phyloP scores from a whole-genome alignment of 2,113 vertebrate genomes.

The Protomyctophum bolini region DNA sequence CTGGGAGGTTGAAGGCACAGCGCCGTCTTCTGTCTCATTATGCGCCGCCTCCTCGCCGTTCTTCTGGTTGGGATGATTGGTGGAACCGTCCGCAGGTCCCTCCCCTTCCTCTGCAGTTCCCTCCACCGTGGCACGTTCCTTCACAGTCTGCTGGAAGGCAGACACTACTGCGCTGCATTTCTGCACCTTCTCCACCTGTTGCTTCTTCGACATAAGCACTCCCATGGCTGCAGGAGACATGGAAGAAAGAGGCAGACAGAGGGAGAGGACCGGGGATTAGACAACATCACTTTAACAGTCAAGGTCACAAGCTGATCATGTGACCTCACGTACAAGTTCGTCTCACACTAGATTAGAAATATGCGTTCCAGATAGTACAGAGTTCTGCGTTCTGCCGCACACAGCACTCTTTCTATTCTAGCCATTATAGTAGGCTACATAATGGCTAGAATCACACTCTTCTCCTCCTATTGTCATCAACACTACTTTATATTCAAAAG shows the following conservation, averaged over 20 bases:
- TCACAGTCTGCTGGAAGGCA: conserved; percentile 91
- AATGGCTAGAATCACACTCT: too few species aligned
- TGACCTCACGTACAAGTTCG: too few species aligned
- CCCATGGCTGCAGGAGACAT: conserved; percentile 85
- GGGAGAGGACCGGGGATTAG: background rate
- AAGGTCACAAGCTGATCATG: too few species aligned
- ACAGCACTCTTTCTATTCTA: too few species aligned
- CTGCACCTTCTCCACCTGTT: conserved; percentile 97
- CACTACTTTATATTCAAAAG: too few species aligned
- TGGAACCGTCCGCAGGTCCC: conserved; percentile 63
- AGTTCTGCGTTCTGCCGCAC: too few species aligned
- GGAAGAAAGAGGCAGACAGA: conserved; percentile 28
- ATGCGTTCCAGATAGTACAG: too few species aligned
- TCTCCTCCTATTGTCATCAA: too few species aligned
- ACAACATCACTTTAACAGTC: too few species aligned
- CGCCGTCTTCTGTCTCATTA: conserved; percentile 67
- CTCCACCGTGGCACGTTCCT: conserved; percentile 78
- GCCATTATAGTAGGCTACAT: too few species aligned
- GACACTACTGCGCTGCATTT: conserved; percentile 93
- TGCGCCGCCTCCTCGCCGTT: conserved; percentile 45
- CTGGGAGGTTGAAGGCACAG: conserved; percentile 53
- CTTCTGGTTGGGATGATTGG: conserved; percentile 63
- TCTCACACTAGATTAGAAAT: too few species aligned
- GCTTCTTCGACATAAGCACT: conserved; percentile 96
- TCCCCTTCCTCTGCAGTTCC: conserved; percentile 71